These are phyloP conservation scores for Andinoacara biseriatus DNA, from an alignment of 2,113 vertebrate genomes.

Conservation along the genomic window DNA sequence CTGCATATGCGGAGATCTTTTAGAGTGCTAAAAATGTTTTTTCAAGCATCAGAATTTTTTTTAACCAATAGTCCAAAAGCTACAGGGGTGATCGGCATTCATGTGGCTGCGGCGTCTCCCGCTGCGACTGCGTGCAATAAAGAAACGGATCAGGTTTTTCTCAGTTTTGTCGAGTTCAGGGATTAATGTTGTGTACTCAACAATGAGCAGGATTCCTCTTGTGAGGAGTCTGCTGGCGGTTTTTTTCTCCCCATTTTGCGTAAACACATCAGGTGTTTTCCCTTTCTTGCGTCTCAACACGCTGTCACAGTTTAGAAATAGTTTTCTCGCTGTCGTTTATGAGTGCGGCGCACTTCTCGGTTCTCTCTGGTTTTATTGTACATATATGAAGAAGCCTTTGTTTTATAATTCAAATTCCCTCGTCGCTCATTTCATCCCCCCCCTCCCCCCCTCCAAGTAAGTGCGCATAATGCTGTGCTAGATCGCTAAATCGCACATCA, in stretches of 20 bases:
- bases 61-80: background rate
- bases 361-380: background rate
- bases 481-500: background rate
- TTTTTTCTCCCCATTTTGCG: background rate
- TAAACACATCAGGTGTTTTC: background rate
- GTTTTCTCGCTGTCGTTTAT: background rate
- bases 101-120: background rate
- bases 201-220: background rate
- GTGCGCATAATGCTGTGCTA: background rate
- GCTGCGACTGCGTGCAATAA: background rate
- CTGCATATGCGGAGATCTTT: background rate
- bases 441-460: background rate
- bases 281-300: background rate
- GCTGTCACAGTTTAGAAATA: background rate
- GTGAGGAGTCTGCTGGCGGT: background rate
- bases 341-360: background rate
- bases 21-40: background rate
- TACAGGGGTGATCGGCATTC: background rate
- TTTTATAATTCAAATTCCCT: background rate
- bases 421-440: background rate
- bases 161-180: background rate
- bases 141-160: background rate
- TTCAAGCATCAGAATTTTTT: background rate
- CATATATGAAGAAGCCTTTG: background rate
- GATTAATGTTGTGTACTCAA: background rate